Evolutionary conservation across 2,888 invertebrate species (phyloP), one percentile per base, ranked within the genome.

Genomic region (Esperia sulphurella): DNA sequence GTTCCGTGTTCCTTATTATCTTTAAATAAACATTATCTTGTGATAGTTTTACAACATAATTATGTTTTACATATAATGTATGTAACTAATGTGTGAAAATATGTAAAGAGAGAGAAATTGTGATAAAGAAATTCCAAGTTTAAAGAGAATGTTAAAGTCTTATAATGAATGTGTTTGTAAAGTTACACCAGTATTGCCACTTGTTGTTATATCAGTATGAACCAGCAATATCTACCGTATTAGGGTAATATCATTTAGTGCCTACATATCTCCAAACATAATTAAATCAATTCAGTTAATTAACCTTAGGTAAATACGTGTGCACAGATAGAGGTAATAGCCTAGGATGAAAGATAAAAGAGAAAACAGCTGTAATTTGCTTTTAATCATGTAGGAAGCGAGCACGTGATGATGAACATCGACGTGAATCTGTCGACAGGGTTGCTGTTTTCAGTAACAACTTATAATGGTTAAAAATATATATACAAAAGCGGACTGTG

Each of bases 1-100:
- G 82, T 82, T 86, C 76, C 80, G 71, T 73, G 77, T 83, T 81
- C 77, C 79, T 81, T 78, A 75, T 75, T 77, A 73, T 75, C 70
- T 72, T 77, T 75, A 79, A 65, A 70, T 68, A 75, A 81, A 76
- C 66, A 68, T 39, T 10, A 10, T 3, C n/a, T n/a, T 5, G 39
- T 14, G 14, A 4, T 14, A 39, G 14, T n/a, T 35, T 35, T 35
- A n/a, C 6, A n/a, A 35, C 50, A 59, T 41, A 51, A 48, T 41
- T 51, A 53, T 21, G 5, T 21, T 21, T 21, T 21, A 21, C 2
- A 21, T 3, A 21, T 21, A 21, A 2, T 5, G 2, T 3, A 5
- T 3, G 21, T 21, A 21, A 2, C 21, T 21, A 21, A 5, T 3
- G 21, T 21, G 21, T 21, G 5, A 3, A 3, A 21, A 2, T 21